phyloP scores from a whole-genome alignment of 2,113 vertebrate species.

The Quiscalus mexicanus region DNA sequence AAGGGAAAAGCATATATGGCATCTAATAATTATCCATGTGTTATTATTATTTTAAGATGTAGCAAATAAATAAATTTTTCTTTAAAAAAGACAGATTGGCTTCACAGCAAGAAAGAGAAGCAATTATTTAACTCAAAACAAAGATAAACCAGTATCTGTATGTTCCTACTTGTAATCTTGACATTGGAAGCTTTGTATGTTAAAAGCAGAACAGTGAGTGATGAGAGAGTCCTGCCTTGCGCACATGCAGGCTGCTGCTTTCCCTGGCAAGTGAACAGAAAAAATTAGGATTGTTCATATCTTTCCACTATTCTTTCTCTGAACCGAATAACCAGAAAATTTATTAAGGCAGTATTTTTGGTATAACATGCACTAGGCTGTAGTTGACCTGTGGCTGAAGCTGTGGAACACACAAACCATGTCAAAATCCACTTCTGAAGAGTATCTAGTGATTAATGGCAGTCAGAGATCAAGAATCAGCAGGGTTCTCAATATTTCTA shows the following conservation, averaged over 20 bases:
- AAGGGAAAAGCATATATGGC: not conserved
- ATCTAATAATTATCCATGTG: not conserved
- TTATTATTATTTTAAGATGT: not conserved
- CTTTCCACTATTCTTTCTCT: not conserved
- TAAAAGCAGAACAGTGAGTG: not conserved
- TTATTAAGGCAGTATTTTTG: not conserved
- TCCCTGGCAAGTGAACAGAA: not conserved
- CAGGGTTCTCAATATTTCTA: not conserved
- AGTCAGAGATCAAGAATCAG: not conserved
- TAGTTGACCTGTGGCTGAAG: not conserved
- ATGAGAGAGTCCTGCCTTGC: not conserved
- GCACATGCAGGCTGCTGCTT: not conserved
- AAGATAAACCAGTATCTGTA: not conserved
- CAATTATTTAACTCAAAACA: not conserved
- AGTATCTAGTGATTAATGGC: not conserved
- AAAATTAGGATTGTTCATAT: not conserved
- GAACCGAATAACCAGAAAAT: not conserved
- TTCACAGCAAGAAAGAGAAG: not conserved
- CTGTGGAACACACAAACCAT: not conserved
- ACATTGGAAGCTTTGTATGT: not conserved
- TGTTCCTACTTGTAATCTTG: not conserved
- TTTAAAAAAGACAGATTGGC: not conserved
- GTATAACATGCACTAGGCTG: not conserved
- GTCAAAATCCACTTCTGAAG: not conserved
- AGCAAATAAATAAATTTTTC: not conserved